Evolutionary conservation across 2,888 invertebrate genomes (phyloP).

Genomic region (Bursaphelenchus okinawaensis): DNA sequence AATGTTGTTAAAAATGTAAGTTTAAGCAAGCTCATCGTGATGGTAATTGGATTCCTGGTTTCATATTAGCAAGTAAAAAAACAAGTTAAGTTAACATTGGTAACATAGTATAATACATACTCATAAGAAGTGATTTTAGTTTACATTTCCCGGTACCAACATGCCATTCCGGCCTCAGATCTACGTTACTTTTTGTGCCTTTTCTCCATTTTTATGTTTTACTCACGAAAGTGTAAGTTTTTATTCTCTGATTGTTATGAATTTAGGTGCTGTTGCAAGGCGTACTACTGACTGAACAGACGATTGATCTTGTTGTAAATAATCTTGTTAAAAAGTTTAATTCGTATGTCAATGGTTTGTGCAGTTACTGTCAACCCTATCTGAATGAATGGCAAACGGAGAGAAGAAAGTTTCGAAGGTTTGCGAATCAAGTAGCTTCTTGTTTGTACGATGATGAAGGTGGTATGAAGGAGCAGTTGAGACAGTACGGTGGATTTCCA

Average conservation of each 20-base stretch:
- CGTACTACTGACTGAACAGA: slow-evolving; percentile 65
- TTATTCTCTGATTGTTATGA: neutral
- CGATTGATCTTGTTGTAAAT: slow-evolving; percentile 65
- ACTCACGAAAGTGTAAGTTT: slow-evolving; percentile 65
- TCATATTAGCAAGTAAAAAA: too few species aligned
- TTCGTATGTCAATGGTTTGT: slow-evolving; percentile 30
- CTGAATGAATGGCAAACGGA: slow-evolving; percentile 32
- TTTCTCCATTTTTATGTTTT: slow-evolving; percentile 68
- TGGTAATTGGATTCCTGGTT: too few species aligned
- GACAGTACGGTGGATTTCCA: too few species aligned
- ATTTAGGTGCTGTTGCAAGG: slow-evolving; percentile 60
- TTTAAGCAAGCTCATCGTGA: neutral
- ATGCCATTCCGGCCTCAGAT: slow-evolving; percentile 66
- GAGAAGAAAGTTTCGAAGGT: slow-evolving; percentile 14
- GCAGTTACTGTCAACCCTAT: slow-evolving; percentile 38
- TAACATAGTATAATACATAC: neutral
- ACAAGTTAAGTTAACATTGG: too few species aligned
- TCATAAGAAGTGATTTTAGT: slow-evolving; percentile 61
- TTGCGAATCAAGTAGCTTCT: neutral
- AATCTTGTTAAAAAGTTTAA: slow-evolving; percentile 65
- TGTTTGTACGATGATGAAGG: neutral
- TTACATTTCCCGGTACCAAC: slow-evolving; percentile 68
- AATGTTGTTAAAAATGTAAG: slow-evolving; percentile 59
- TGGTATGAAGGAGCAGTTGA: too few species aligned
- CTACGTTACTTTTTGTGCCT: slow-evolving; percentile 72